Evolutionary conservation across 2,797 vertebrate species (phyloP).

Genomic region (Falco cherrug): DNA sequence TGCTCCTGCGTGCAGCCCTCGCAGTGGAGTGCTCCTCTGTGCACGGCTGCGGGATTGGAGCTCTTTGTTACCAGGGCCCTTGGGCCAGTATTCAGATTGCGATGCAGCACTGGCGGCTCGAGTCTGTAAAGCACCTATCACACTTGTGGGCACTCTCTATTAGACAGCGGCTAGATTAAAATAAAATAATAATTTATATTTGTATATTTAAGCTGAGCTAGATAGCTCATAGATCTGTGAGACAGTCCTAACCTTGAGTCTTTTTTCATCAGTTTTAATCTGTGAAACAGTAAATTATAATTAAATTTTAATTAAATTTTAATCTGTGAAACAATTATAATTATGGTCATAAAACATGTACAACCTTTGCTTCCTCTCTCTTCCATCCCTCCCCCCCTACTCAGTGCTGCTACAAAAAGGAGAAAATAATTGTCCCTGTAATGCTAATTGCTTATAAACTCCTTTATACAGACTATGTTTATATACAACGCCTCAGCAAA

Average conservation of each 20-base stretch:
- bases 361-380: constrained; percentile 12
- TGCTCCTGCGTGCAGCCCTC: neutral
- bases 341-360: constrained; percentile 46
- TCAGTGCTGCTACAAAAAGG: neutral
- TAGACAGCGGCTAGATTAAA: neutral
- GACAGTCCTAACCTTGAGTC: neutral
- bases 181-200: neutral
- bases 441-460: constrained; percentile 18
- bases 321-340: constrained; percentile 48
- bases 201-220: neutral
- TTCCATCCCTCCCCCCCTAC: neutral
- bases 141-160: neutral
- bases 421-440: constrained; percentile 45
- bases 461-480: neutral
- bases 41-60: neutral
- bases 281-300: constrained; percentile 47
- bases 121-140: neutral
- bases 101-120: neutral
- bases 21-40: neutral
- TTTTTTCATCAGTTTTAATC: constrained; percentile 35
- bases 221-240: neutral
- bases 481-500: neutral
- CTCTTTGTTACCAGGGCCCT: constrained; percentile 34
- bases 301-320: constrained; percentile 47
- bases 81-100: neutral